These are phyloP conservation scores for Amazona ochrocephala DNA, from an alignment of 2,797 vertebrate genomes.

Conservation along the genomic window DNA sequence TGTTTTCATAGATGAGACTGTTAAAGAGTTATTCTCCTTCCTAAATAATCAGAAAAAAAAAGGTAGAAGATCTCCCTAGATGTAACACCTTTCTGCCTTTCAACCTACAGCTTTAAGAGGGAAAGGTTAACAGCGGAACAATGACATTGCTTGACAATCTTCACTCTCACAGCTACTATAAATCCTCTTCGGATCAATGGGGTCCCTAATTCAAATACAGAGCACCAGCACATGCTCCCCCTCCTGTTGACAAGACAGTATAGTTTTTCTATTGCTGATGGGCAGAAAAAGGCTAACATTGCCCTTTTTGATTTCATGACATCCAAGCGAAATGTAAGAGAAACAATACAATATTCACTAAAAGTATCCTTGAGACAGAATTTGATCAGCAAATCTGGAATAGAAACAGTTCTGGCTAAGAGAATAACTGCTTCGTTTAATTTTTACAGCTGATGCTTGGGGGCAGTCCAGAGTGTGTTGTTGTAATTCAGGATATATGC, in stretches of 20 bases:
- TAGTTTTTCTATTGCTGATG: slow-evolving; percentile 39
- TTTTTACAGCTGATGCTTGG: not conserved
- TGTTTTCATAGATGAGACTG: not conserved
- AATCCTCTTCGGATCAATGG: slow-evolving; percentile 77
- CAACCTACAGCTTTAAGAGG: not conserved
- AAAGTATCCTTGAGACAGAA: not conserved
- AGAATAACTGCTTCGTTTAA: not conserved
- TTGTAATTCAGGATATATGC: not conserved
- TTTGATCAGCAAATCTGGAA: not conserved
- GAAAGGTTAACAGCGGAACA: slow-evolving; percentile 65
- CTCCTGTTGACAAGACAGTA: slow-evolving; percentile 37
- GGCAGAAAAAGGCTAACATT: not conserved
- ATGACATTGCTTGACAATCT: slow-evolving; percentile 55
- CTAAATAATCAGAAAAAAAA: not conserved
- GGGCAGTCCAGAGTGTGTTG: not conserved
- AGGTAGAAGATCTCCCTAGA: not conserved
- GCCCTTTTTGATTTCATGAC: not conserved
- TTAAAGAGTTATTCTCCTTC: slow-evolving; percentile 10
- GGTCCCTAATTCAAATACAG: slow-evolving; percentile 60
- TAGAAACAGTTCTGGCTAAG: slow-evolving; percentile 1
- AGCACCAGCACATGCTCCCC: slow-evolving; percentile 48
- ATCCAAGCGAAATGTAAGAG: not conserved
- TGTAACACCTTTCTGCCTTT: not conserved
- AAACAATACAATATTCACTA: slow-evolving; percentile 4
- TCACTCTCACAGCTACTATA: slow-evolving; percentile 58